phyloP scores from a whole-genome alignment of 1,140 invertebrate species.

The Bombus confusus region DNA sequence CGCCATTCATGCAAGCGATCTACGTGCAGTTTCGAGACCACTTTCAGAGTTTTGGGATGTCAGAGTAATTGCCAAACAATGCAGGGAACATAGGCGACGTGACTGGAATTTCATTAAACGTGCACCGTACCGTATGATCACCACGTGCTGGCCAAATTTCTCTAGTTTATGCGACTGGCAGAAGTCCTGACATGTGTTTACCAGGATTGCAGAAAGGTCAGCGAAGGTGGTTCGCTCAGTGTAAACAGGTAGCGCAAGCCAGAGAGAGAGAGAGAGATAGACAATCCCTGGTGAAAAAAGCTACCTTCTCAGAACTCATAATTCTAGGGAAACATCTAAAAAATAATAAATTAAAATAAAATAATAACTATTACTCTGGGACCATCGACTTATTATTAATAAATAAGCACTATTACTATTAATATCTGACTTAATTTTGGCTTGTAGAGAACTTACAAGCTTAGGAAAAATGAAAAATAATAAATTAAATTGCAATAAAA shows the following conservation, averaged over 20 bases:
- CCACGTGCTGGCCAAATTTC: constrained; percentile 67
- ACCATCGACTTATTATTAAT: too few species aligned
- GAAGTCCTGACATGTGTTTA: constrained; percentile 32
- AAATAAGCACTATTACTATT: too few species aligned
- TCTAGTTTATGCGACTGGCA: constrained; percentile 18
- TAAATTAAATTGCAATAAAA: not conserved
- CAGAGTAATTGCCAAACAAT: not conserved
- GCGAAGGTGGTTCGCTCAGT: not conserved
- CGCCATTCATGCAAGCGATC: not conserved
- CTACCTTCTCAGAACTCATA: not conserved
- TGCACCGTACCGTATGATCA: constrained; percentile 30
- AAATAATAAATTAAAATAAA: not conserved
- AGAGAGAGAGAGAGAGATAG: not conserved
- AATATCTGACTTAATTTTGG: too few species aligned
- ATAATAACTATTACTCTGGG: too few species aligned
- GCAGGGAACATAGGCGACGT: constrained; percentile 51
- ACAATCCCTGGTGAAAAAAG: not conserved
- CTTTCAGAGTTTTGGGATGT: not conserved
- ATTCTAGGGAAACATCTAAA: not conserved
- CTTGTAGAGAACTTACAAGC: too few species aligned
- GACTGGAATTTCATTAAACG: constrained; percentile 70
- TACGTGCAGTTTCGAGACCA: not conserved
- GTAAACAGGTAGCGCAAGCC: constrained; percentile 19
- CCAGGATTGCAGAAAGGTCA: not conserved
- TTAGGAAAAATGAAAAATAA: not conserved